Percentiles rank a stretch among this genome's conserved stretches.
phyloP scores from a whole-genome alignment of 2,888 invertebrate species.

The Neocrepidodera transversa region DNA sequence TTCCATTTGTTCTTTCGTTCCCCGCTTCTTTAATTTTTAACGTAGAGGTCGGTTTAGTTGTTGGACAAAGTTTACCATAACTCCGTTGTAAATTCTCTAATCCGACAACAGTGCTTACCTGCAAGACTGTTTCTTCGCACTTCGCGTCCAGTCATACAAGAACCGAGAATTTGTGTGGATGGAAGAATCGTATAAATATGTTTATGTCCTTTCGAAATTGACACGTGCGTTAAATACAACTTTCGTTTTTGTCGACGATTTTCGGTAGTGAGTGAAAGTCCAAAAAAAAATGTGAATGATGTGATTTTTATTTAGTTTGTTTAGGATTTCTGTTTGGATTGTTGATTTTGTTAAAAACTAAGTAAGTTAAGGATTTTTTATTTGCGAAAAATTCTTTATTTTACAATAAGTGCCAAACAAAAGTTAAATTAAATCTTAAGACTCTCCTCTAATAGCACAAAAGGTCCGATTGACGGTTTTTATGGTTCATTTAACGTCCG shows the following conservation, averaged over 20 bases:
- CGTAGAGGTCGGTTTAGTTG: no score
- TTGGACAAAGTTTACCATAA: background rate
- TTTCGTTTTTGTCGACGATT: constrained; percentile 16
- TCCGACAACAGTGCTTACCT: constrained; percentile 1
- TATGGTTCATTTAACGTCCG: no score
- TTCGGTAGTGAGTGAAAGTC: constrained; percentile 14
- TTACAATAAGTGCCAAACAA: no score
- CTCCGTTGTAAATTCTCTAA: background rate
- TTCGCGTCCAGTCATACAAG: constrained; percentile 7
- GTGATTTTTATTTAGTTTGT: constrained; percentile 12
- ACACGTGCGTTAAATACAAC: constrained; percentile 16
- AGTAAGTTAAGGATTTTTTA: constrained; percentile 12
- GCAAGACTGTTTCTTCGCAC: constrained; percentile 13
- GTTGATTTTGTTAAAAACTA: constrained; percentile 9
- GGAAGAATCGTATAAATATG: background rate
- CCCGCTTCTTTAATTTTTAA: no score
- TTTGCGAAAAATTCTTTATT: no score
- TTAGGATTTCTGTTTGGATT: constrained; percentile 16
- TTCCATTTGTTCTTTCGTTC: no score
- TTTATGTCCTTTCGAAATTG: background rate
- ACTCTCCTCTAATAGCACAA: no score
- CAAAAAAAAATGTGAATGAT: constrained; percentile 10
- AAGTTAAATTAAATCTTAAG: no score
- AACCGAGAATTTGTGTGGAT: background rate
- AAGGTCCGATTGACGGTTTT: no score